Percentiles rank a stretch among this genome's conserved stretches.
phyloP scores from a whole-genome alignment of 2,113 vertebrate genomes.

The Rhadina sibilatrix region DNA sequence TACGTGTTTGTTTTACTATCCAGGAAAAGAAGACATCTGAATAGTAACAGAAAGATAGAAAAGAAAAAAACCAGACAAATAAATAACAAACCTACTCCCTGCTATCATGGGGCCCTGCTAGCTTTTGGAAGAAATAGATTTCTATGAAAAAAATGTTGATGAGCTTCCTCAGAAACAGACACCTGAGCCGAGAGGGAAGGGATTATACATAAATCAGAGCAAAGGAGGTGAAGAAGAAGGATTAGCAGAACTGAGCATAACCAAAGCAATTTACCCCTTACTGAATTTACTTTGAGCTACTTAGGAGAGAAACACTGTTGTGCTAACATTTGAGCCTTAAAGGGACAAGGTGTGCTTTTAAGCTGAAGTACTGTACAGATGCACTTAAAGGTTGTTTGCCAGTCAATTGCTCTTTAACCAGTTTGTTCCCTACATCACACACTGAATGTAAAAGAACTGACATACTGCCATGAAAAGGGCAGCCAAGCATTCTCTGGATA shows the following conservation, averaged over 20 bases:
- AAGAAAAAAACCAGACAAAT: neutral
- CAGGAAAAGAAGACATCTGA: neutral
- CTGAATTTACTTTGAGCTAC: neutral
- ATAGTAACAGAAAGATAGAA: neutral
- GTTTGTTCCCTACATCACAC: neutral
- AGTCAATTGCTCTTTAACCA: neutral
- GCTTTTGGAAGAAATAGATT: neutral
- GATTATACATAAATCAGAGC: neutral
- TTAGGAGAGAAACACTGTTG: neutral
- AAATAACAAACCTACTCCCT: neutral
- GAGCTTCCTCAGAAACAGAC: neutral
- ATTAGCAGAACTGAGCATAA: neutral
- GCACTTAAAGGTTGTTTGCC: neutral
- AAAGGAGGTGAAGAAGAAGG: neutral
- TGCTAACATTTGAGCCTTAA: neutral
- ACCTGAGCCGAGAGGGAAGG: neutral
- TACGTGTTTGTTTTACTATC: neutral
- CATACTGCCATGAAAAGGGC: fast-evolving
- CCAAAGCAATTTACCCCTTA: neutral
- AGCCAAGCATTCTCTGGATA: neutral
- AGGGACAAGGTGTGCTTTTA: neutral
- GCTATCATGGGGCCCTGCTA: neutral
- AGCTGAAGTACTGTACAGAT: neutral
- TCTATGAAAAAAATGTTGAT: neutral
- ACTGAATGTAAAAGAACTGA: neutral